Base-by-base conservation (phyloP, 2,888 invertebrate species). In the Lepidochitona cinerea region DNA sequence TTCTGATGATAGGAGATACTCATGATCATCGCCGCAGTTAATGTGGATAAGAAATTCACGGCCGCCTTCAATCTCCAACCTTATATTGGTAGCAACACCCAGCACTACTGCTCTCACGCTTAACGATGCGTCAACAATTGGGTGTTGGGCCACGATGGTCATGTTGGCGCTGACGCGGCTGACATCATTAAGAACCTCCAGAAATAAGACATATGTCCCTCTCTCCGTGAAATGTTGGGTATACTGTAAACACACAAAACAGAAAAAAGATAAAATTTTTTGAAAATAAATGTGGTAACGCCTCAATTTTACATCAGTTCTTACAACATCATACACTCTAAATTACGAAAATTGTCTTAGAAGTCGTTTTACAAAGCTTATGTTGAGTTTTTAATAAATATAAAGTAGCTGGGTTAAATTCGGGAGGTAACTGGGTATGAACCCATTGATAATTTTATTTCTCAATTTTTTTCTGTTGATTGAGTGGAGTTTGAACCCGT, bases 21-120 rank as follows among this genome's bases (percentile, higher is more conserved):
- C 49, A 26, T 68, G 68, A 6, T 81, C 84, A 76, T 87, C 86
- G 14, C 87, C 87, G 75, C 82, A 87, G 70, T 79, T 75, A 18
- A 83, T 75, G 0, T 71, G 29, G 9, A 84, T 64, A 14, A 12
- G 53, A 69, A 86, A 84, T 7, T 79, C 73, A 6, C 71, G 73
- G 6, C 84, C 82, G 0, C 83, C 85, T 9, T 73, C 65, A 1
- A 86, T 71, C 23, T 36, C 59, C 26, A 84, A 59, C 1, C 75
- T 74, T 65, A 87, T 77, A 26, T 72, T 69, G 18, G 84, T 81
- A 12, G 75, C 37, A 12, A 75, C 29, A 14, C 82, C 83, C 18
- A 81, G 75, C 4, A 81, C 72, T 6, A 73, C 75, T 1, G 81
- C 80, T 6, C 74, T 68, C 5, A 82, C 74, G 32, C 69, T 36